phyloP scores from a whole-genome alignment of 2,797 vertebrate species.

The Petrocephalus schoutedeni region DNA sequence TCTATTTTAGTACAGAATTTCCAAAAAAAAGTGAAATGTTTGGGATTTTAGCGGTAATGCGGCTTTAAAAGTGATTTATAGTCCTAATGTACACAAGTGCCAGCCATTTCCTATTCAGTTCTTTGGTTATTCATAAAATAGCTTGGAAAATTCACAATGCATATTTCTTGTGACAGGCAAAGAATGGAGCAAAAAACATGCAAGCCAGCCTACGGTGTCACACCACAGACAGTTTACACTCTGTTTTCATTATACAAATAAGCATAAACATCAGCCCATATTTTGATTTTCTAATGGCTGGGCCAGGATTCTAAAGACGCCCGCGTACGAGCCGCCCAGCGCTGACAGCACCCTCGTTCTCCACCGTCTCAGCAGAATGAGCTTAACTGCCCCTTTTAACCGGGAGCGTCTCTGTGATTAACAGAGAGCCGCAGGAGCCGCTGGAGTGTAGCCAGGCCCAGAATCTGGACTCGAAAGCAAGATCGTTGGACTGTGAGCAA shows the following conservation, averaged over 20 bases:
- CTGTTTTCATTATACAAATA: too few species aligned
- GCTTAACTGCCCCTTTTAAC: conserved; percentile 26
- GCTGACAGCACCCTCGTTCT: conserved; percentile 28
- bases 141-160: not conserved
- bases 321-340: conserved; percentile 13
- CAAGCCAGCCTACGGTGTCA: not conserved
- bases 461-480: not conserved
- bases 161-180: not conserved
- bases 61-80: conserved; percentile 2
- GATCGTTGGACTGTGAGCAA: not conserved
- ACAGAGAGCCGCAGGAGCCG: conserved; percentile 25
- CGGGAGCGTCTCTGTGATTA: conserved; percentile 22
- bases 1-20: not conserved
- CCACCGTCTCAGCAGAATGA: conserved; percentile 35
- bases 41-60: not conserved
- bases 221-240: not conserved
- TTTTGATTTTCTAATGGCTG: conserved; percentile 4
- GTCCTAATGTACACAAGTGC: not conserved
- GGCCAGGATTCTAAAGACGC: not conserved
- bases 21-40: not conserved
- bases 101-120: not conserved
- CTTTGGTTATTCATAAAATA: not conserved
- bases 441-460: not conserved
- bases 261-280: conserved; percentile 7
- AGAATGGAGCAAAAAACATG: not conserved